Base-by-base conservation (phyloP, 2,888 invertebrate genomes). In the Disparrhopalites patrizii region DNA sequence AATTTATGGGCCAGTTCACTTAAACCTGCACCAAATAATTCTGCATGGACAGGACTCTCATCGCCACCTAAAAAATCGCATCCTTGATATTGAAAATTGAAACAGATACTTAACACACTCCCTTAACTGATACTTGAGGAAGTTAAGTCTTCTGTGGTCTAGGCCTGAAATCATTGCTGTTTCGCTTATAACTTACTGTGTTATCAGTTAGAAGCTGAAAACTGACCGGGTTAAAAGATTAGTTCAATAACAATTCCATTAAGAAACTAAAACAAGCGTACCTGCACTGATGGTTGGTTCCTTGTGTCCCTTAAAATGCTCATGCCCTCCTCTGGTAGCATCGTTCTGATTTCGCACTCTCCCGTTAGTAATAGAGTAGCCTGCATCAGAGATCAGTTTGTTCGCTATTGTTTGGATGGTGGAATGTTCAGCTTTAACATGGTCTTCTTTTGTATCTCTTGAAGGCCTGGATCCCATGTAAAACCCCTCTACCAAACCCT, bases 1-100 rank as follows among this genome's bases (percentile, higher is more conserved):
- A 75, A 50, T 43, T 74, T 74, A 25, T 73, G 72, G 7, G 75
- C 74, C 13, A 75, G 62, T 58, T 75, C 72, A 56, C 66, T 69
- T 15, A 75, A 50, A 0, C 68, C 72, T 18, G 75, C 71, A 30
- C 71, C 75, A n/a, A 75, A 61, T 47, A 75, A 58, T 23, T 72
- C 68, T 2, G 70, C 52, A 13, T 65, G 57, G 20, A 61, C 43
- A 4, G 55, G 58, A 40, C n/a, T 25, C 18, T 55, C 66, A 20
- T 25, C 25, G 15, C 55, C 52, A 36, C 62, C 62, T 62, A n/a
- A 18, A 10, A 23, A 3, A 18, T 51, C 23, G 25, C 23, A 51
- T 1, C 36, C n/a, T n/a, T n/a, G n/a, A n/a, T n/a, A n/a, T n/a
- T n/a, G n/a, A n/a, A n/a, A n/a, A n/a, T n/a, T n/a, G n/a, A n/a